These are phyloP conservation scores for Hoplodrina blanda DNA, from an alignment of 2,888 invertebrate species.

Conservation along the genomic window DNA sequence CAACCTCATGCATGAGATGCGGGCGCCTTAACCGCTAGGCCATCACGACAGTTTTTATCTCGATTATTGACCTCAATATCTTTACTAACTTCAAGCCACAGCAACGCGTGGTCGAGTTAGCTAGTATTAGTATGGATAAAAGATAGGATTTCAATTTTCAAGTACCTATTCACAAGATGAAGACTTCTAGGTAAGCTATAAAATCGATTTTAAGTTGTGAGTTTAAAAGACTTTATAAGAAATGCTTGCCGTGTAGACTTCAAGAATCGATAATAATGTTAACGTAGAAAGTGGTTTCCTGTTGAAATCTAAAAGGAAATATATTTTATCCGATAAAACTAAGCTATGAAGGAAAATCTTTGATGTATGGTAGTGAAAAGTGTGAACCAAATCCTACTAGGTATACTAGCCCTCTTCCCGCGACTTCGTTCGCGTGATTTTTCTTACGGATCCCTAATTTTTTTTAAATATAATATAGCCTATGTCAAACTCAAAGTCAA, in stretches of 20 bases:
- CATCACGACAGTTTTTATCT: too few relatives aligned
- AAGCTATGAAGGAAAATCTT: not conserved
- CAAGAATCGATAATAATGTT: slow-evolving; percentile 22
- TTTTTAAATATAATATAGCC: too few relatives aligned
- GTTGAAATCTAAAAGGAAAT: slow-evolving; percentile 8
- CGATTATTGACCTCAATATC: too few relatives aligned
- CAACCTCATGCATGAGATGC: too few relatives aligned
- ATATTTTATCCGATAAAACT: slow-evolving; percentile 12
- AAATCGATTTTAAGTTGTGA: slow-evolving; percentile 30
- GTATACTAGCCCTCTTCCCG: too few relatives aligned
- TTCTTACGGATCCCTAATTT: too few relatives aligned
- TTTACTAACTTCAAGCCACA: too few relatives aligned
- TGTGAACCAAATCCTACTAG: slow-evolving; percentile 7
- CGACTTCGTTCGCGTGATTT: too few relatives aligned
- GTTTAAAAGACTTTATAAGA: slow-evolving; percentile 46
- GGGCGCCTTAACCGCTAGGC: too few relatives aligned
- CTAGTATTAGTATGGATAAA: slow-evolving; percentile 22
- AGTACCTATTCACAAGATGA: slow-evolving; percentile 26
- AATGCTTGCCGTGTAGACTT: slow-evolving; percentile 31
- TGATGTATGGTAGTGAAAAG: slow-evolving; percentile 7
- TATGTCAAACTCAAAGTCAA: too few relatives aligned
- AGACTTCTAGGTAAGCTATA: slow-evolving; percentile 28
- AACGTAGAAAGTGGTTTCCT: slow-evolving; percentile 27
- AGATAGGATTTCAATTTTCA: slow-evolving; percentile 20
- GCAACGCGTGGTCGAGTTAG: too few relatives aligned